A percentile compares a stretch with the other conserved stretches of the same genome.
Evolutionary conservation across 2,113 vertebrate genomes (phyloP).

Genomic region (Dasypus novemcinctus): DNA sequence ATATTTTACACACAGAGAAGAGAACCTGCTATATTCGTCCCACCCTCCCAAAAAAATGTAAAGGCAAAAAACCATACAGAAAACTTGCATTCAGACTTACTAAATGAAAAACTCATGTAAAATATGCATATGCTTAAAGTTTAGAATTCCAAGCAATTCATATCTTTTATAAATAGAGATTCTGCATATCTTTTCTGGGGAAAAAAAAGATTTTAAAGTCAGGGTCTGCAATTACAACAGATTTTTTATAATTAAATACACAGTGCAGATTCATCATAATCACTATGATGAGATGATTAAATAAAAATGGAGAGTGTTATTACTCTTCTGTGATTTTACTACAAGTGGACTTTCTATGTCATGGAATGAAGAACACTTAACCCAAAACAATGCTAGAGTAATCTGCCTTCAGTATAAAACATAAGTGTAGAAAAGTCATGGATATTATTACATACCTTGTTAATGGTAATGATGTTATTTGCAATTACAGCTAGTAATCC

Average conservation of each 20-base stretch:
- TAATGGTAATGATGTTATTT: slow-evolving; percentile 99
- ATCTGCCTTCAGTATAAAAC: not conserved
- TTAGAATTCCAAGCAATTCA: not conserved
- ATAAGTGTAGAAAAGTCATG: not conserved
- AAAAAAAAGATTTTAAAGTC: slow-evolving; percentile 49
- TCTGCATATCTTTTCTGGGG: not conserved
- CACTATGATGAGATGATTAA: not conserved
- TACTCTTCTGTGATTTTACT: not conserved
- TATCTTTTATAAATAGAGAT: not conserved
- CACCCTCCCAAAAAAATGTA: not conserved
- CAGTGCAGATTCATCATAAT: not conserved
- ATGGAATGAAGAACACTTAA: not conserved
- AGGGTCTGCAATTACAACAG: not conserved
- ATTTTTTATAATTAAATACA: slow-evolving; percentile 14
- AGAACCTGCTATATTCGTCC: not conserved
- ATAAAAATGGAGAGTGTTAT: not conserved
- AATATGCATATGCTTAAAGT: not conserved
- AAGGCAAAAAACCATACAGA: not conserved
- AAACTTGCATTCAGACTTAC: not conserved
- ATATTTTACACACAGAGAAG: not conserved
- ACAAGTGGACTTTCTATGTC: not conserved
- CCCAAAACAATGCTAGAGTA: not conserved
- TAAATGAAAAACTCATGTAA: not conserved
- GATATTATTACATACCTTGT: slow-evolving; percentile 88
- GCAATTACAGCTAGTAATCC: slow-evolving; percentile 97